Conservation (phyloP, 2,888 invertebrate genomes). For the Cryptocephalus primarius region DNA sequence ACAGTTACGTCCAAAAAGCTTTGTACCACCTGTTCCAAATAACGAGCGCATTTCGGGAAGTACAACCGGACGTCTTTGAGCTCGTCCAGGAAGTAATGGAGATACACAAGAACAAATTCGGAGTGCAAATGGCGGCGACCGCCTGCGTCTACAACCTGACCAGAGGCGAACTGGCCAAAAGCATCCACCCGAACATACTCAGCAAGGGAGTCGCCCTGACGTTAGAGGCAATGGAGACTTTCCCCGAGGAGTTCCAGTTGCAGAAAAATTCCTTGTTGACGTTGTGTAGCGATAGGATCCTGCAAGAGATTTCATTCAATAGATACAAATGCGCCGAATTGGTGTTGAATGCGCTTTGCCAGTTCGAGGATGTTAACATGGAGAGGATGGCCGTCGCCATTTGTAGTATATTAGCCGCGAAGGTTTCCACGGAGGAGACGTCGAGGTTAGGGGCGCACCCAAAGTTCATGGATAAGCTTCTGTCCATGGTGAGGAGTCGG, state of each 20-base stretch:
- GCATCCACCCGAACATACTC: conserved; percentile 52
- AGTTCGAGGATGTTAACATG: conserved; percentile 58
- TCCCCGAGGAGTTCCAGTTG: conserved; percentile 54
- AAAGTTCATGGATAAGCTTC: conserved; percentile 56
- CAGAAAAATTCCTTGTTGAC: conserved; percentile 64
- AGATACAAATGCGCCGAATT: conserved; percentile 50
- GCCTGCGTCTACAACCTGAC: conserved; percentile 66
- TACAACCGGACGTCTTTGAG: conserved; percentile 52
- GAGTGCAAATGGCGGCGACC: conserved; percentile 64
- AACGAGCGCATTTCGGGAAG: conserved; percentile 35
- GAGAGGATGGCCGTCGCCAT: conserved; percentile 72
- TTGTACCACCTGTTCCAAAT: conserved; percentile 52
- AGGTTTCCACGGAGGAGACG: conserved; percentile 51
- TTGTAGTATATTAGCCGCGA: conserved; percentile 54
- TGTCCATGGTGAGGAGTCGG: conserved; percentile 45
- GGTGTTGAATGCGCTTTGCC: conserved; percentile 59
- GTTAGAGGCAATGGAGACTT: conserved; percentile 55
- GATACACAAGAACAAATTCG: conserved; percentile 43
- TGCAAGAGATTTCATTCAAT: conserved; percentile 58
- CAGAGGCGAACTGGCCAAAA: conserved; percentile 49
- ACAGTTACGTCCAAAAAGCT: conserved; percentile 54
- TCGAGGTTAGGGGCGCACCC: conserved; percentile 53
- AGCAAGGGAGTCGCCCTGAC: conserved; percentile 52
- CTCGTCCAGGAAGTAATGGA: conserved; percentile 41
- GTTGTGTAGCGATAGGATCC: conserved; percentile 62